Conservation (phyloP, 2,797 vertebrate genomes). For the Cyprinodon diabolis region DNA sequence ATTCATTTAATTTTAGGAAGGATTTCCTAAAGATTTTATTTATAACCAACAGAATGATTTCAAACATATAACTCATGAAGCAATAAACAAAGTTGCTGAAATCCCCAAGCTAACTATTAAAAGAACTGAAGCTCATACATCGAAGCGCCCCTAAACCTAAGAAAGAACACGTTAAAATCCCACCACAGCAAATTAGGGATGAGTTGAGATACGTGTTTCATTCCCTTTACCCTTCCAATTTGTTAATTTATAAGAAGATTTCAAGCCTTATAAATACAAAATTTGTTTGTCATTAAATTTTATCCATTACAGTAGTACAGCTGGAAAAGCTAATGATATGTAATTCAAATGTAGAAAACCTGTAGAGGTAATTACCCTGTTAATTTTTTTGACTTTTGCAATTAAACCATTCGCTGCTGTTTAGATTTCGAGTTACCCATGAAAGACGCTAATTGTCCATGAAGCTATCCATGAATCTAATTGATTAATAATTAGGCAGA, state of each 20-base stretch:
- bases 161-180: background rate
- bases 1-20: too few relatives aligned
- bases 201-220: too few relatives aligned
- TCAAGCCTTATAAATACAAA: conserved; percentile 7
- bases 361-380: conserved; percentile 7
- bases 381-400: background rate
- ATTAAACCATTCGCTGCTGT: conserved; percentile 10
- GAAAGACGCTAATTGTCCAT: conserved; percentile 13
- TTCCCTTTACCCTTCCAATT: background rate
- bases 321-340: background rate
- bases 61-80: too few relatives aligned
- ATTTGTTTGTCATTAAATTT: conserved; percentile 4
- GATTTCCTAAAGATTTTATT: too few relatives aligned
- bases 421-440: conserved; percentile 4
- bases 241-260: conserved; percentile 2
- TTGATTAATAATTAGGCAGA: conserved; percentile 31
- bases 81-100: too few relatives aligned
- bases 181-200: background rate
- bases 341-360: background rate
- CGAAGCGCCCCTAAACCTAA: background rate
- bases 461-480: conserved; percentile 38
- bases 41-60: too few relatives aligned
- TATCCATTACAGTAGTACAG: conserved; percentile 3
- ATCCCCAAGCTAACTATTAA: background rate
- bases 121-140: background rate